These are phyloP conservation scores for Girardia tigrina DNA, from an alignment of 2,888 invertebrate species.

Conservation along the genomic window DNA sequence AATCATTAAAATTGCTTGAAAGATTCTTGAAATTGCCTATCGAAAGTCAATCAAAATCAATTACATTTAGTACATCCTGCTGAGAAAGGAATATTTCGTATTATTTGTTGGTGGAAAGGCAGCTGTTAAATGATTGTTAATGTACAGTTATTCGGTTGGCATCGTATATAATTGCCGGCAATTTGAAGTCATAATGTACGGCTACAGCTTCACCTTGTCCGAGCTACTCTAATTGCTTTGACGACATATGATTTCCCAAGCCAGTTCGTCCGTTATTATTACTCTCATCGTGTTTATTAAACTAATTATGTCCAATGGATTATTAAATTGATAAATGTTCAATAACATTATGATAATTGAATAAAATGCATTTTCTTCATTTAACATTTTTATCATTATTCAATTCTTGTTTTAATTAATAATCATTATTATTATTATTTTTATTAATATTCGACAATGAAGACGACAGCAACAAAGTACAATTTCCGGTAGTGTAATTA, in stretches of 20 bases:
- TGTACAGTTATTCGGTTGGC: neutral
- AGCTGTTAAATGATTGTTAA: neutral
- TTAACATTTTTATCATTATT: too few species aligned
- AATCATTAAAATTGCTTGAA: neutral
- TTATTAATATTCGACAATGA: too few species aligned
- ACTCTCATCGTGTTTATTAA: neutral
- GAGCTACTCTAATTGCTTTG: neutral
- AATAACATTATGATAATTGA: too few species aligned
- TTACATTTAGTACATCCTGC: neutral
- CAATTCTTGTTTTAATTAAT: too few species aligned
- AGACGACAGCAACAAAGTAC: too few species aligned
- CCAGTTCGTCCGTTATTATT: neutral
- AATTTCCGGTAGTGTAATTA: too few species aligned
- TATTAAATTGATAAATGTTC: neutral
- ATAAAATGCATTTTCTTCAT: too few species aligned
- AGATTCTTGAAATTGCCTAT: neutral
- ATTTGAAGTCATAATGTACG: neutral
- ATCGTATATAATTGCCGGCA: neutral
- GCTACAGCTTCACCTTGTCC: neutral
- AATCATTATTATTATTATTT: too few species aligned
- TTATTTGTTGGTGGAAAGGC: neutral
- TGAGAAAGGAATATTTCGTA: neutral
- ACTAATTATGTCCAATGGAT: neutral
- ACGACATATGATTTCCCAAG: neutral
- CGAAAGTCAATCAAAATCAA: neutral